Conservation (phyloP, 2,113 vertebrate genomes). For the Leptobrachium ailaonicum region DNA sequence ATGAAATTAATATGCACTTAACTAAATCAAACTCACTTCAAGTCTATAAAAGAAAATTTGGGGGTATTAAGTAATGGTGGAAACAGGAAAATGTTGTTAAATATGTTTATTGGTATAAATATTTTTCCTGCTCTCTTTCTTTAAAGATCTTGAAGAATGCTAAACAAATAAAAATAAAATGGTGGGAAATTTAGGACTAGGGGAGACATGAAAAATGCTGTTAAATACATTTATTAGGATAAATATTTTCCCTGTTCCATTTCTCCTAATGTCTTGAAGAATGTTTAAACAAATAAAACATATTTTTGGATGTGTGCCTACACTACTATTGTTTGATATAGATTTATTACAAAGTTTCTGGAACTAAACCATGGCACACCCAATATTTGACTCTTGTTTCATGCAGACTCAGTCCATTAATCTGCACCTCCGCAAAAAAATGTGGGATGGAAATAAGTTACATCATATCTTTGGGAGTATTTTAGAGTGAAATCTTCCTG, state of each 20-base stretch:
- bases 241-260: neutral
- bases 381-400: neutral
- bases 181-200: too few species aligned
- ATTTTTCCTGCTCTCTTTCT: too few species aligned
- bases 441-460: neutral
- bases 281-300: slow-evolving; percentile 8
- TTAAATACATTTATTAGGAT: neutral
- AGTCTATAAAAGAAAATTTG: too few species aligned
- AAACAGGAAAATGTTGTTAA: too few species aligned
- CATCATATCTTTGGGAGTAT: neutral
- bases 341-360: neutral
- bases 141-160: too few species aligned
- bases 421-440: neutral
- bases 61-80: too few species aligned
- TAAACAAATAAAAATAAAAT: too few species aligned
- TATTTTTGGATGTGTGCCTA: slow-evolving; percentile 1
- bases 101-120: too few species aligned
- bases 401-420: neutral
- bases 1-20: too few species aligned
- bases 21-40: too few species aligned
- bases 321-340: slow-evolving; percentile 9
- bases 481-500: neutral
- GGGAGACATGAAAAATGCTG: neutral
- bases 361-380: neutral
- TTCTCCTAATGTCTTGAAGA: neutral